These are phyloP conservation scores for Melanchra persicariae DNA, from an alignment of 2,888 invertebrate genomes.

Conservation along the genomic window DNA sequence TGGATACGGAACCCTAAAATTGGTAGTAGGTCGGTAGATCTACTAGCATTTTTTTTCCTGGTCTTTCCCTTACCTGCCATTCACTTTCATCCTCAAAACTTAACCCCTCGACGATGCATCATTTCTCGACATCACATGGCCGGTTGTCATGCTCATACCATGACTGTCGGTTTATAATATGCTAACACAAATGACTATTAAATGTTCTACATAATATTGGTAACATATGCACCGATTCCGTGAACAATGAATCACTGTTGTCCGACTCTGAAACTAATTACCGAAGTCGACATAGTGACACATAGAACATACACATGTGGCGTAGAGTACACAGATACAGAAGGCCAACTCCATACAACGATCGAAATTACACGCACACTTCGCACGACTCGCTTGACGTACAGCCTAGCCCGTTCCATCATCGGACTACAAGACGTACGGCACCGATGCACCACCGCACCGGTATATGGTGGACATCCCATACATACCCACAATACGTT, in stretches of 20 bases:
- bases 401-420: no score
- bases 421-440: no score
- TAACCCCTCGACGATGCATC: no score
- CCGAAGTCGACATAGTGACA: slow-evolving; percentile 52
- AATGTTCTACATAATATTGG: slow-evolving; percentile 36
- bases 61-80: background rate
- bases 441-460: no score
- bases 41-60: no score
- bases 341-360: background rate
- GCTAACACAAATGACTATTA: slow-evolving; percentile 16
- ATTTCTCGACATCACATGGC: no score
- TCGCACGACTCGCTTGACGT: no score
- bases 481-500: no score
- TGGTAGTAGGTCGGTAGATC: no score
- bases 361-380: background rate
- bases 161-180: slow-evolving; percentile 14
- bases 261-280: slow-evolving; percentile 50
- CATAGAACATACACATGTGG: slow-evolving; percentile 21
- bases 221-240: slow-evolving; percentile 49
- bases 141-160: no score
- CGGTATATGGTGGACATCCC: no score
- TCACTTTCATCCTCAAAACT: background rate
- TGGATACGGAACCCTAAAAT: no score
- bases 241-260: slow-evolving; percentile 45
- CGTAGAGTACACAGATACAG: slow-evolving; percentile 17